A percentile compares a stretch with the other conserved stretches of the same genome.
Conservation (phyloP, 2,797 vertebrate genomes). For the Sternotherus odoratus region DNA sequence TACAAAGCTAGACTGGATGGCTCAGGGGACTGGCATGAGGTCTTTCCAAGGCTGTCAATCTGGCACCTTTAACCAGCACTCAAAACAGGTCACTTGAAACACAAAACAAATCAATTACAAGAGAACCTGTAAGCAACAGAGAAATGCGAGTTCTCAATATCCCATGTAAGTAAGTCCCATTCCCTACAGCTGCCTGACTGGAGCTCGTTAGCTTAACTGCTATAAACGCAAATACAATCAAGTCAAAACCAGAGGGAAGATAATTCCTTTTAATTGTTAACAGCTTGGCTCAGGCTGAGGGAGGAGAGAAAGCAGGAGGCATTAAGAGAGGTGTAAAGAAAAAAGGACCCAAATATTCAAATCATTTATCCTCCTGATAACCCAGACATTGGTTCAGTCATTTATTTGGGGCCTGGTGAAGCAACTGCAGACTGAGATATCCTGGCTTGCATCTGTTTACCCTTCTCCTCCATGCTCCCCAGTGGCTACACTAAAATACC, state of each 20-base stretch:
- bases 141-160: constrained; percentile 10
- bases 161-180: constrained; percentile 34
- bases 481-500: constrained; percentile 42
- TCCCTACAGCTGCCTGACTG: constrained; percentile 56
- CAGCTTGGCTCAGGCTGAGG: constrained; percentile 40
- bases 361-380: constrained; percentile 1
- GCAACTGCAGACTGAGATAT: background rate
- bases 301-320: constrained; percentile 35
- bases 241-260: constrained; percentile 65
- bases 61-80: constrained; percentile 12
- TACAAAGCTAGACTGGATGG: background rate
- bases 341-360: background rate
- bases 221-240: constrained; percentile 71
- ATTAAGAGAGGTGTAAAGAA: constrained; percentile 32
- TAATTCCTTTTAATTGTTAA: constrained; percentile 73
- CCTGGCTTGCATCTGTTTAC: constrained; percentile 14
- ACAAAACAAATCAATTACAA: constrained; percentile 39
- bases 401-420: background rate
- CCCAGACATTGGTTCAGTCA: background rate
- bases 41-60: constrained; percentile 13
- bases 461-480: constrained; percentile 34
- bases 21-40: background rate
- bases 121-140: background rate
- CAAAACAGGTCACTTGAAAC: constrained; percentile 41
- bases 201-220: constrained; percentile 55